A percentile compares a stretch with the other conserved stretches of the same genome.
Evolutionary conservation across 2,888 invertebrate genomes (phyloP).

Genomic region (Phania funesta): DNA sequence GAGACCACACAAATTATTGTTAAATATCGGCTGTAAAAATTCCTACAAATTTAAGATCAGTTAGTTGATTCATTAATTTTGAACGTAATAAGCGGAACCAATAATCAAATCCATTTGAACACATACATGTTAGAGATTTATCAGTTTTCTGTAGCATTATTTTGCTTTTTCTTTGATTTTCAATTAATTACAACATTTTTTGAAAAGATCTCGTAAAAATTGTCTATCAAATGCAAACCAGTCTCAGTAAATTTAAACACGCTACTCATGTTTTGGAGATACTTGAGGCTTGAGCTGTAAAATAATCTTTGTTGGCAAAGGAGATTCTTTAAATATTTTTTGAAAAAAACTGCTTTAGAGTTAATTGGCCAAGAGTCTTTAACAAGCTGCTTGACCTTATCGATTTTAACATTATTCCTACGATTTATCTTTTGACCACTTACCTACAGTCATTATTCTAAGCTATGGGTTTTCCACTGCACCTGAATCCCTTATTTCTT

Average conservation of each 20-base stretch:
- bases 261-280: neutral
- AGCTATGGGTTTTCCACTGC: too few relatives aligned
- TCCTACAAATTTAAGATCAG: neutral
- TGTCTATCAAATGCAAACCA: constrained; percentile 30
- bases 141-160: constrained; percentile 12
- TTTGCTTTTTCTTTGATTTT: constrained; percentile 31
- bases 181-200: constrained; percentile 60
- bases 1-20: constrained; percentile 57
- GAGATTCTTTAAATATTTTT: too few relatives aligned
- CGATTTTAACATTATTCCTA: too few relatives aligned
- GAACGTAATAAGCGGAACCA: neutral
- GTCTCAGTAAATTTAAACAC: neutral
- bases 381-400: too few relatives aligned
- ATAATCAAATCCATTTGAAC: constrained; percentile 6
- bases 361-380: too few relatives aligned
- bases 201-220: constrained; percentile 53
- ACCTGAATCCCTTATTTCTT: too few relatives aligned
- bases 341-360: too few relatives aligned
- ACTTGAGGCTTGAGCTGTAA: neutral
- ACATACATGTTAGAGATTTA: constrained; percentile 29
- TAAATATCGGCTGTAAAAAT: neutral
- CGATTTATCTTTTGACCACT: too few relatives aligned
- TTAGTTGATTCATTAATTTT: constrained; percentile 34
- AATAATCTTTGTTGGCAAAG: too few relatives aligned
- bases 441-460: too few relatives aligned